Evolutionary conservation across 2,113 vertebrate genomes (phyloP).

Genomic region (Nerophis ophidion): DNA sequence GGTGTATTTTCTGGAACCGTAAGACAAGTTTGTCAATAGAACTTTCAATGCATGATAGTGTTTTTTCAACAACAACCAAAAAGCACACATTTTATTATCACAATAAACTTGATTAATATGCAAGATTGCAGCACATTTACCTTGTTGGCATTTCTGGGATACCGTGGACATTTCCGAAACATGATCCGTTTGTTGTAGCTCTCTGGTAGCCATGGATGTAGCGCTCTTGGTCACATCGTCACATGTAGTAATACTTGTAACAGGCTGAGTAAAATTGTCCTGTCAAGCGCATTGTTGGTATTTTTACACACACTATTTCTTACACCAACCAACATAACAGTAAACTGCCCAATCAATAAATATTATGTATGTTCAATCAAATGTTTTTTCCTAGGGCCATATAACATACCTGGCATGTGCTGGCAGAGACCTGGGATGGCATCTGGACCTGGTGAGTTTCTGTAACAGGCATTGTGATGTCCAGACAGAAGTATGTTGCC

Average conservation of each 20-base stretch:
- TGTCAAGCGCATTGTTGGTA: slow-evolving; percentile 17
- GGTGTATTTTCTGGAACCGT: background rate
- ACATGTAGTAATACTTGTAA: slow-evolving; percentile 12
- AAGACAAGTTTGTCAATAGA: background rate
- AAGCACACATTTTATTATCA: background rate
- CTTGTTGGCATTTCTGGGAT: slow-evolving; percentile 23
- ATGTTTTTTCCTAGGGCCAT: background rate
- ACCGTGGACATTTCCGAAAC: slow-evolving; percentile 20
- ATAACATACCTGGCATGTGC: slow-evolving; percentile 52
- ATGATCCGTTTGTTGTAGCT: slow-evolving; percentile 19
- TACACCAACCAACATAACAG: background rate
- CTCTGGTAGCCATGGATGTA: slow-evolving; percentile 5
- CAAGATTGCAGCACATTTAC: slow-evolving; percentile 18
- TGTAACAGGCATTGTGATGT: slow-evolving; percentile 35
- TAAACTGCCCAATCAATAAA: background rate
- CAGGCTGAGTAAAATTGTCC: slow-evolving; percentile 21
- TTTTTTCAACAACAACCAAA: background rate
- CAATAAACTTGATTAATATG: background rate
- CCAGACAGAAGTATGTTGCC: slow-evolving; percentile 74
- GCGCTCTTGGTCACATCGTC: slow-evolving; percentile 17
- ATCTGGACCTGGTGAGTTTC: slow-evolving; percentile 22
- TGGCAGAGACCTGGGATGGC: slow-evolving; percentile 20
- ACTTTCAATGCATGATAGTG: background rate
- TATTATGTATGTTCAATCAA: background rate
- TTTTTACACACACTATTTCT: background rate